Conservation (phyloP, 1,140 invertebrate genomes). For the Eumeta japonica region DNA sequence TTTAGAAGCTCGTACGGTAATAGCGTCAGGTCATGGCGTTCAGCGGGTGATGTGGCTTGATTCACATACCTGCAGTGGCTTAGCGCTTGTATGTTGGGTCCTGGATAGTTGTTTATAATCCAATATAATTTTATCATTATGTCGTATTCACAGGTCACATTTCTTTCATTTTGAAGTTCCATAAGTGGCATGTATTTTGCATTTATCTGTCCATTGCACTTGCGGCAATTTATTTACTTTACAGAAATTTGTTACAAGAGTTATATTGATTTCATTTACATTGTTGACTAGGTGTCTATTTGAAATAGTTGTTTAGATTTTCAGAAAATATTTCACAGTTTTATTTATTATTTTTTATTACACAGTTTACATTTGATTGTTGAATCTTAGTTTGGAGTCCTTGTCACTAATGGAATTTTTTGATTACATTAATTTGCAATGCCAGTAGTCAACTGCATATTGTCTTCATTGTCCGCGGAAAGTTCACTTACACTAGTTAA, state of each 20-base stretch:
- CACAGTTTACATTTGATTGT: slow-evolving; percentile 4
- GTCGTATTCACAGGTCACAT: slow-evolving; percentile 5
- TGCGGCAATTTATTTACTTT: slow-evolving; percentile 4
- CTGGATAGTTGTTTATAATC: slow-evolving; percentile 3
- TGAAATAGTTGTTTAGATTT: slow-evolving; percentile 4
- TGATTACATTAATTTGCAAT: slow-evolving; percentile 1
- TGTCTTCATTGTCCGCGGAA: slow-evolving; percentile 2
- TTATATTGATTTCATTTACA: slow-evolving; percentile 3
- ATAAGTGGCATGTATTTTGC: no score
- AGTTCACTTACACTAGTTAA: slow-evolving; percentile 4
- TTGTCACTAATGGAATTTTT: slow-evolving; percentile 4
- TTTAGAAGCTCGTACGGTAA: no score
- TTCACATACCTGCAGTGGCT: no score
- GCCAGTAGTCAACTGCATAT: slow-evolving; percentile 3
- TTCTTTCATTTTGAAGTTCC: no score
- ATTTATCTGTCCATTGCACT: no score
- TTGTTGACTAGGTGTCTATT: slow-evolving; percentile 4
- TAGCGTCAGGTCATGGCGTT: no score
- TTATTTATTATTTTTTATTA: slow-evolving; percentile 2
- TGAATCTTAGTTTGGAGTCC: slow-evolving; percentile 4
- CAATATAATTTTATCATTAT: slow-evolving; percentile 3
- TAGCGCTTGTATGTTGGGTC: no score
- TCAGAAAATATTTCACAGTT: slow-evolving; percentile 3
- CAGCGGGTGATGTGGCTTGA: no score
- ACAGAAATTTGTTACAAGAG: slow-evolving; percentile 4